Percentiles rank a stretch among this genome's conserved stretches.
Conservation (phyloP, 2,888 invertebrate species). For the Tiliacea citrago region DNA sequence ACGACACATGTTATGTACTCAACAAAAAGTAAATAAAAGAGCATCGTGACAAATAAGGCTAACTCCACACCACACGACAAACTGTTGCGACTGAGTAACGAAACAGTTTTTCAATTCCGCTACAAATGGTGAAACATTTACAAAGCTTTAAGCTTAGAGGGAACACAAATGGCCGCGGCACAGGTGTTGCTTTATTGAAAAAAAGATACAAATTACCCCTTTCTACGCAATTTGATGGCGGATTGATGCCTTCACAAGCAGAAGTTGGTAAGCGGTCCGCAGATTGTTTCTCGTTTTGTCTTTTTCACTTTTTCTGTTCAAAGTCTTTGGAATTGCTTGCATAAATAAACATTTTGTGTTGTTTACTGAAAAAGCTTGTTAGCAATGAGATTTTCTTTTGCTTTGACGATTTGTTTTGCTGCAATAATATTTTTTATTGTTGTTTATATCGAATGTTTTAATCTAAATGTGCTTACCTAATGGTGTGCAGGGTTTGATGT, state of each 20-base stretch:
- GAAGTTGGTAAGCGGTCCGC: constrained; percentile 62
- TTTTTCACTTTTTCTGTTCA: constrained; percentile 59
- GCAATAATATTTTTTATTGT: background rate
- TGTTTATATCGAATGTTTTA: background rate
- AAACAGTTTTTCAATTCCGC: constrained; percentile 89
- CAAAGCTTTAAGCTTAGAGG: constrained; percentile 86
- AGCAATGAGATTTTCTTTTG: constrained; percentile 50
- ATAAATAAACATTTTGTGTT: constrained; percentile 51
- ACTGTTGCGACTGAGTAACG: constrained; percentile 79
- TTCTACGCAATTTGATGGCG: constrained; percentile 82
- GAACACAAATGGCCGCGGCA: constrained; percentile 83
- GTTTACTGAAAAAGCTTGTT: constrained; percentile 45
- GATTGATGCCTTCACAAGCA: constrained; percentile 76
- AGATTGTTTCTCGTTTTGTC: constrained; percentile 69
- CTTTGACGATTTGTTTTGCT: constrained; percentile 37
- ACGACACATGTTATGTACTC: constrained; percentile 44
- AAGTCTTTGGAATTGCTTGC: constrained; percentile 45
- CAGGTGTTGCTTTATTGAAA: constrained; percentile 90
- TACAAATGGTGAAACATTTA: constrained; percentile 89
- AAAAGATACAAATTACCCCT: constrained; percentile 89
- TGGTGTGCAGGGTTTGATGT: constrained; percentile 83
- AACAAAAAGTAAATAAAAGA: constrained; percentile 50
- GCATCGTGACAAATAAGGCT: constrained; percentile 64
- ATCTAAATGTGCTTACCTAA: constrained; percentile 78
- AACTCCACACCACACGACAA: constrained; percentile 71